phyloP scores from a whole-genome alignment of 2,797 vertebrate genomes.

The Oreonectes daqikongensis region DNA sequence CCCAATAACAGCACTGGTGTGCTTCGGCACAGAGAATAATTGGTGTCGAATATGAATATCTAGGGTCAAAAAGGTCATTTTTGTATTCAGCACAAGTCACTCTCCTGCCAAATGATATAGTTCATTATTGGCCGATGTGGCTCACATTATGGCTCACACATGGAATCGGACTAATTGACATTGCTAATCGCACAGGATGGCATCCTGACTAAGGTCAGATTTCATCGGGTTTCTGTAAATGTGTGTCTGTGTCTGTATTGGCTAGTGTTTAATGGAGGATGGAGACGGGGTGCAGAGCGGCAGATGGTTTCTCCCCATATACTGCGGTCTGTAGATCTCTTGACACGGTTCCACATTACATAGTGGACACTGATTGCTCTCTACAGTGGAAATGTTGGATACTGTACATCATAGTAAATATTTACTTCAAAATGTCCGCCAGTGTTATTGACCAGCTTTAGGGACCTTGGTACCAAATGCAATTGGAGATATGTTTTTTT shows the following conservation, averaged over 20 bases:
- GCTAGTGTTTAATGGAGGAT: slow-evolving; percentile 51
- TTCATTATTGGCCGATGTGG: slow-evolving; percentile 41
- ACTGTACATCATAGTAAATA: slow-evolving; percentile 28
- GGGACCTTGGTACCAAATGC: too few relatives aligned
- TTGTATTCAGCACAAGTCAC: slow-evolving; percentile 45
- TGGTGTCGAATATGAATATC: slow-evolving; percentile 41
- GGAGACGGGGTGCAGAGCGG: slow-evolving; percentile 32
- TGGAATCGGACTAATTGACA: slow-evolving; percentile 54
- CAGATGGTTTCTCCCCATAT: slow-evolving; percentile 55
- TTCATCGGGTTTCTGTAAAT: slow-evolving; percentile 46
- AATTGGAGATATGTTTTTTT: slow-evolving; percentile 40
- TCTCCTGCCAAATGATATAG: slow-evolving; percentile 33
- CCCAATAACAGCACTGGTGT: not conserved
- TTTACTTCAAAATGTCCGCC: too few relatives aligned
- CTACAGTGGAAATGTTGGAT: slow-evolving; percentile 2
- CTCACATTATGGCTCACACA: slow-evolving; percentile 32
- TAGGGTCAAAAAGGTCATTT: slow-evolving; percentile 43
- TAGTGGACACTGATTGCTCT: slow-evolving; percentile 32
- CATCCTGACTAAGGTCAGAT: slow-evolving; percentile 45
- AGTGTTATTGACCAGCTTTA: too few relatives aligned
- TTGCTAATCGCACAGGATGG: slow-evolving; percentile 49
- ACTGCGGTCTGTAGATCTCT: slow-evolving; percentile 33
- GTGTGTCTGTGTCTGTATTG: slow-evolving; percentile 46
- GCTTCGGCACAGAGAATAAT: slow-evolving; percentile 19
- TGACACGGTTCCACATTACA: slow-evolving; percentile 20